Evolutionary conservation across 2,113 vertebrate species (phyloP).

Genomic region (Recurvirostra avosetta): DNA sequence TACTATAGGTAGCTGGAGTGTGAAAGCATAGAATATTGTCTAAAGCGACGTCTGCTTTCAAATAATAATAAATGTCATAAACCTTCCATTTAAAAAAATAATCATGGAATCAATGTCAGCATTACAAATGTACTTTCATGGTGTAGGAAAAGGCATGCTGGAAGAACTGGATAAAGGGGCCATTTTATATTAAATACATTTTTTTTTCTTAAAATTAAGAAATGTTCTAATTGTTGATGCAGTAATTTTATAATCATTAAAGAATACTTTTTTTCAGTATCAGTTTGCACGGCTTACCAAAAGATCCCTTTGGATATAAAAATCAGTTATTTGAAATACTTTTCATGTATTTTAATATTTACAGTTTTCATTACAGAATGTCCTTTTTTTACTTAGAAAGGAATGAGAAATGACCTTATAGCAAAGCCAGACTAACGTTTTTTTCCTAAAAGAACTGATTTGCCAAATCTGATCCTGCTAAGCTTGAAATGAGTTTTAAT

Average conservation of each 20-base stretch:
- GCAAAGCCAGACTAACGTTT: neutral
- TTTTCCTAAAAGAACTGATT: neutral
- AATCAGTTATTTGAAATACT: neutral
- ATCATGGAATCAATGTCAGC: neutral
- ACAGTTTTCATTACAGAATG: neutral
- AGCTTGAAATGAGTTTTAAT: neutral
- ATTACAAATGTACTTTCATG: neutral
- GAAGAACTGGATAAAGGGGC: neutral
- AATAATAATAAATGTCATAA: neutral
- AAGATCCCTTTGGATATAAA: neutral
- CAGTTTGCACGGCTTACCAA: neutral
- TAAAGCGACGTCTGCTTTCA: neutral
- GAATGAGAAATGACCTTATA: neutral
- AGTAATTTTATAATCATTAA: neutral
- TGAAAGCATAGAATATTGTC: neutral
- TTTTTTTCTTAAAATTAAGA: neutral
- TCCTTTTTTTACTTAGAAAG: neutral
- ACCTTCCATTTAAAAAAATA: neutral
- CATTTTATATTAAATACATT: neutral
- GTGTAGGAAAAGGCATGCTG: neutral
- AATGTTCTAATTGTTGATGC: neutral
- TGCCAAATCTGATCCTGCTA: neutral
- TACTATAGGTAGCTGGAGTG: neutral
- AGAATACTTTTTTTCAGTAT: neutral
- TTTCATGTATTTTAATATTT: neutral